Percentiles rank a stretch among this genome's conserved stretches.
These are phyloP conservation scores for Mormoops blainvillei DNA, from an alignment of 2,113 vertebrate species.

Conservation along the genomic window DNA sequence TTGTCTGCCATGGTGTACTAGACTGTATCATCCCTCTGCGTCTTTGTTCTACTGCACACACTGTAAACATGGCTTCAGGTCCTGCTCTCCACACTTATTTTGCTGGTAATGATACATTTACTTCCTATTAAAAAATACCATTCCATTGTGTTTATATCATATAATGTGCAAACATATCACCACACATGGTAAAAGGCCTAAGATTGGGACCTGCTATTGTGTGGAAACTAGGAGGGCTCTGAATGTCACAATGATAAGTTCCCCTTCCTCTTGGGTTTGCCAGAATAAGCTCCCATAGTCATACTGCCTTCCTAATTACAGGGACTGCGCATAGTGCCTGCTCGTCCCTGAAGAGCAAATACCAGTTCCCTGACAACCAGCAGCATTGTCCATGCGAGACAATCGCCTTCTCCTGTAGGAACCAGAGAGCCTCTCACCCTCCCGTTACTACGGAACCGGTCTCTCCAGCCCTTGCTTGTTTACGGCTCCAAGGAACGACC, in stretches of 20 bases:
- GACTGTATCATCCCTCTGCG: too few relatives aligned
- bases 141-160: neutral
- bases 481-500: neutral
- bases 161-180: neutral
- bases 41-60: too few relatives aligned
- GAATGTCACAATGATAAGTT: neutral
- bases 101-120: neutral
- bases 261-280: fast-evolving
- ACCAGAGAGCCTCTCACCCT: neutral
- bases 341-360: neutral
- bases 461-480: neutral
- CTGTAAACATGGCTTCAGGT: too few relatives aligned
- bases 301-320: neutral
- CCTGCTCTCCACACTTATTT: neutral
- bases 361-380: neutral
- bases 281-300: neutral
- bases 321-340: too few relatives aligned
- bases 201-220: neutral
- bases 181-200: neutral
- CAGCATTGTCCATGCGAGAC: neutral
- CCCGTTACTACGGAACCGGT: neutral
- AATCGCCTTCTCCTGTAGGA: neutral
- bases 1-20: too few relatives aligned
- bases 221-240: neutral
- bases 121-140: neutral